Evolutionary conservation across 2,113 vertebrate species (phyloP).

Genomic region (Prunella fulvescens): DNA sequence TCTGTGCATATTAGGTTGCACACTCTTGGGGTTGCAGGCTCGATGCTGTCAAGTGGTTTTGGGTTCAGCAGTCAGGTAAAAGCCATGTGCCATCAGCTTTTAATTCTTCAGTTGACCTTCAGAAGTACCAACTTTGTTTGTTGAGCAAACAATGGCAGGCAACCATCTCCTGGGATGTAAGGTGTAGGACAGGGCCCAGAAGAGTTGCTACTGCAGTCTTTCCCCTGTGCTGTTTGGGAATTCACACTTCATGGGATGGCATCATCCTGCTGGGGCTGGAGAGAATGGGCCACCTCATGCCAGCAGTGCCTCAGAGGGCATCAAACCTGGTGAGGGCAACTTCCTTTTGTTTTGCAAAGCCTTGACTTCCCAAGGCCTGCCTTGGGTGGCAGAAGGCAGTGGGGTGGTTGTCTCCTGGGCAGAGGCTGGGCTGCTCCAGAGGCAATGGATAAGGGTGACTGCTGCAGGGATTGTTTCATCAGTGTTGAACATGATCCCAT

Average conservation of each 20-base stretch:
- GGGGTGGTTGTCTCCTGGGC: background rate
- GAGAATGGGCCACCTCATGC: background rate
- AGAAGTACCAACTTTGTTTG: background rate
- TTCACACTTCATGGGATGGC: background rate
- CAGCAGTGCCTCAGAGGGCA: background rate
- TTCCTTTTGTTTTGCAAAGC: background rate
- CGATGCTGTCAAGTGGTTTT: background rate
- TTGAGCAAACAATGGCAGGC: background rate
- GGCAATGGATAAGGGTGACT: background rate
- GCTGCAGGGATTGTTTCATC: background rate
- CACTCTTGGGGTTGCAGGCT: background rate
- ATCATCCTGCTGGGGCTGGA: background rate
- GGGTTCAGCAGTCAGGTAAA: background rate
- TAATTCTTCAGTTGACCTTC: background rate
- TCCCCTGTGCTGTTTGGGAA: background rate
- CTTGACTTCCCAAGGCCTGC: background rate
- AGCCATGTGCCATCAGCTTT: background rate
- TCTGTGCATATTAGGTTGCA: background rate
- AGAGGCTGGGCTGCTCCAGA: background rate
- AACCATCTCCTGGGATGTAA: background rate
- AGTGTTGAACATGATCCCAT: background rate
- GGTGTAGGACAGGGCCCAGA: background rate
- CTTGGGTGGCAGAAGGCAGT: background rate
- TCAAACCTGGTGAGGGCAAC: background rate
- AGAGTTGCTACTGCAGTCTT: background rate